Base-by-base conservation (phyloP, 2,888 invertebrate genomes). In the Glyphotaelius pellucidus region DNA sequence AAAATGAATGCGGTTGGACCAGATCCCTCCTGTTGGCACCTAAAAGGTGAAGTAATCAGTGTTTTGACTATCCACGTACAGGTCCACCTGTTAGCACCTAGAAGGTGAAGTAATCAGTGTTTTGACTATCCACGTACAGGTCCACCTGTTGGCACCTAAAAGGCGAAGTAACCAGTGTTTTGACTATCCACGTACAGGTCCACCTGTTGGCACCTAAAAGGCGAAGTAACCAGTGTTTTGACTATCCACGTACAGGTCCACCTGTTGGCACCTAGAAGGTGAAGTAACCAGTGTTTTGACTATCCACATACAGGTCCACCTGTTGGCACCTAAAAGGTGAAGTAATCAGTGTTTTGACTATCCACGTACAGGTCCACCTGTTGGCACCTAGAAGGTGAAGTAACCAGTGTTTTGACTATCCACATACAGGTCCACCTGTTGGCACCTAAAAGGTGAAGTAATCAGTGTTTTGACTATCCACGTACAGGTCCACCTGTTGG, bases 161-260 rank as follows among this genome's bases (percentile, higher is more conserved):
- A 85, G 32, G 35, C 19, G 19, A 67, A 67, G 25, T 67, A 67
- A 25, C 25, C 67, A 67, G 67, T 67, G 19, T 67, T 67, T 67
- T 67, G 67, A 67, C 67, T 67, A 25, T 67, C 67, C 67, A 67
- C 67, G 25, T 25, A 67, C 25, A 35, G 30, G n/a, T n/a, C 52
- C 52, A 67, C 67, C n/a, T 67, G 67, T 67, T 89, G 88, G 88
- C 88, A 89, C 88, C 38, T 38, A 38, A 31, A 30, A 85, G 32
- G 35, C 19, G 19, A 67, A 67, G 25, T 67, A 67, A 25, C 25
- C 67, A 67, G 67, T 67, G 19, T 67, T 67, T 67, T 67, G 67
- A 67, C 67, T 67, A 25, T 67, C 67, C 67, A 67, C 67, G 25
- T 25, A 67, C 25, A 35, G 30, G n/a, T n/a, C 52, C 52, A 67